These are phyloP conservation scores for Tinea pellionella DNA, from an alignment of 2,888 invertebrate species.

Conservation along the genomic window DNA sequence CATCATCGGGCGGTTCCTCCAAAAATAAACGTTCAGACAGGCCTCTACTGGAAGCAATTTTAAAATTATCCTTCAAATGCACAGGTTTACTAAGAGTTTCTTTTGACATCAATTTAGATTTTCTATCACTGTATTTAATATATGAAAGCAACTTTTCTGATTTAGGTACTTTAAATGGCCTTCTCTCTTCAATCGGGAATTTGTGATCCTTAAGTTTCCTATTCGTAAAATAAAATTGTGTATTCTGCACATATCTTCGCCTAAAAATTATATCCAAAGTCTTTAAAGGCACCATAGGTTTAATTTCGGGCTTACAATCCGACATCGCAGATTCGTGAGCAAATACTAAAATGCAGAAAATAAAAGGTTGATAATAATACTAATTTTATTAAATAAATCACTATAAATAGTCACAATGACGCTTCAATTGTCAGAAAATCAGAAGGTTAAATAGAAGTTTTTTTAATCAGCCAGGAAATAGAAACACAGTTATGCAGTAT, in stretches of 20 bases:
- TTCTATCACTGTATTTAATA: slow-evolving; percentile 55
- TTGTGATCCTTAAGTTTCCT: slow-evolving; percentile 27
- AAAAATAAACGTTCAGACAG: slow-evolving; percentile 69
- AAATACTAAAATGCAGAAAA: background rate
- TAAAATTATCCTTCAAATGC: slow-evolving; percentile 49
- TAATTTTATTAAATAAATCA: background rate
- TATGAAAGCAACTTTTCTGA: slow-evolving; percentile 56
- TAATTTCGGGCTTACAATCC: slow-evolving; percentile 45
- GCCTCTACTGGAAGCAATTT: slow-evolving; percentile 56
- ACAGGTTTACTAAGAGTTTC: slow-evolving; percentile 41
- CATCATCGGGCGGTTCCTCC: slow-evolving; percentile 63
- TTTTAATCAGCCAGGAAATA: too few relatives aligned
- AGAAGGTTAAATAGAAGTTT: too few relatives aligned
- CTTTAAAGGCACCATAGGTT: slow-evolving; percentile 54
- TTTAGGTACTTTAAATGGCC: slow-evolving; percentile 45
- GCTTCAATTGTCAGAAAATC: too few relatives aligned
- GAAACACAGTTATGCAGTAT: background rate
- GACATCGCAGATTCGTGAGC: slow-evolving; percentile 19
- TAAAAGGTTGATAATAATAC: background rate
- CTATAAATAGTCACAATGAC: background rate
- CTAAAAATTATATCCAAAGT: slow-evolving; percentile 56
- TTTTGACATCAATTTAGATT: slow-evolving; percentile 37
- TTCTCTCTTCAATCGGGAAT: slow-evolving; percentile 24
- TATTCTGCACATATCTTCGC: slow-evolving; percentile 54
- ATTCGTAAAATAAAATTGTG: slow-evolving; percentile 58